These are phyloP conservation scores for Brachypodius melanocephalos DNA, from an alignment of 2,113 vertebrate species.

Conservation along the genomic window DNA sequence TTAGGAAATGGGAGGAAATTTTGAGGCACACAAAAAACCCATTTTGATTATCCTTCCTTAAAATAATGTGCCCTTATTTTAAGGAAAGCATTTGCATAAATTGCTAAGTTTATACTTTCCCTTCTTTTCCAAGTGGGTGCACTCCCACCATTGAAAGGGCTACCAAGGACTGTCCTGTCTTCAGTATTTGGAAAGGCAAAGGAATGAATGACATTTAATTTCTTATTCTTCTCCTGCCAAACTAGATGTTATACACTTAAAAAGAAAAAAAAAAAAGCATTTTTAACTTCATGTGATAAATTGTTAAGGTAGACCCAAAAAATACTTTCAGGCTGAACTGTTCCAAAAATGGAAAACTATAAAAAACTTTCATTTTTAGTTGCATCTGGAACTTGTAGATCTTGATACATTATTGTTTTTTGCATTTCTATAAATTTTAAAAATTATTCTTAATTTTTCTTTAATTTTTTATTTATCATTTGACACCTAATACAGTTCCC, in stretches of 20 bases:
- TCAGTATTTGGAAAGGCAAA: not conserved
- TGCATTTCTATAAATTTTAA: not conserved
- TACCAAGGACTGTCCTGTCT: not conserved
- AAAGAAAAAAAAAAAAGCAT: not conserved
- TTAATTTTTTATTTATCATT: not conserved
- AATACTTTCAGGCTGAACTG: accelerated
- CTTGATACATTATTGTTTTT: not conserved
- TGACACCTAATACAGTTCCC: not conserved
- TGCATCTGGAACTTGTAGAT: not conserved
- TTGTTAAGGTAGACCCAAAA: not conserved
- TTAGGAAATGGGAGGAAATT: not conserved
- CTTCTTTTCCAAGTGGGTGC: not conserved
- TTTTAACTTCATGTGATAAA: not conserved
- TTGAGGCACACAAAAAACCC: not conserved
- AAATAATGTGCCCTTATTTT: not conserved
- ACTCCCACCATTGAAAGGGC: not conserved
- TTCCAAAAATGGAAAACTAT: not conserved
- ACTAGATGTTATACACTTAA: not conserved
- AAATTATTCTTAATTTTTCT: not conserved
- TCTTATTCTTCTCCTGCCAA: not conserved
- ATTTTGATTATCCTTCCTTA: not conserved
- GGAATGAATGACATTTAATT: not conserved
- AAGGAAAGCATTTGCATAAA: not conserved
- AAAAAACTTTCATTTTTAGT: not conserved
- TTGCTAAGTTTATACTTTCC: not conserved